Percentiles rank a stretch among this genome's conserved stretches.
These are phyloP conservation scores for Dysmachus trigonus DNA, from an alignment of 2,888 invertebrate species.

Conservation along the genomic window DNA sequence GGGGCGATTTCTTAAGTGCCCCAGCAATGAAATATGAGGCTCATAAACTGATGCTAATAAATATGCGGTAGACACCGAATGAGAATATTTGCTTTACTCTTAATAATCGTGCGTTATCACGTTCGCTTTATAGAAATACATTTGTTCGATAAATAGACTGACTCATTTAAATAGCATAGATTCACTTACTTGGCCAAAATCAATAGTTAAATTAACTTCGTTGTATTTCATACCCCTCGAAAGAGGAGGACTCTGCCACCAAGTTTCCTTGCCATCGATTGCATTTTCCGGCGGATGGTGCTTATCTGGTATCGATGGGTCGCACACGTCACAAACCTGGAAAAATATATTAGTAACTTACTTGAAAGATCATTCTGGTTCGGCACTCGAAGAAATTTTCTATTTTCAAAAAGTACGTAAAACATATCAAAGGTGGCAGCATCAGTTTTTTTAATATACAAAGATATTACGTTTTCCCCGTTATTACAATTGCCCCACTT, in stretches of 20 bases:
- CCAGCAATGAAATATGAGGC: not conserved
- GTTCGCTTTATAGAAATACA: not conserved
- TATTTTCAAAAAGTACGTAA: too few relatives aligned
- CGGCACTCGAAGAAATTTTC: too few relatives aligned
- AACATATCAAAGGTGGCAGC: too few relatives aligned
- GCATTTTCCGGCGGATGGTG: conserved; percentile 91
- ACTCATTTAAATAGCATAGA: not conserved
- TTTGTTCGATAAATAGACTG: not conserved
- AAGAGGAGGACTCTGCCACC: conserved; percentile 99
- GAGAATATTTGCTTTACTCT: not conserved
- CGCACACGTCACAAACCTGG: conserved; percentile 94
- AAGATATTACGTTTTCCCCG: too few relatives aligned
- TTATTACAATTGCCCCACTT: too few relatives aligned
- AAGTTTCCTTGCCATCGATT: conserved; percentile 94
- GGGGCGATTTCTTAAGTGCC: not conserved
- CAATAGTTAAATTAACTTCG: conserved; percentile 95
- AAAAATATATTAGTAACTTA: conserved; percentile 49
- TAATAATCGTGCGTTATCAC: not conserved
- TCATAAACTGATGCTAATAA: not conserved
- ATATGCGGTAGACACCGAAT: not conserved
- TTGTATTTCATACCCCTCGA: conserved; percentile 97
- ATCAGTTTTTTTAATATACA: too few relatives aligned
- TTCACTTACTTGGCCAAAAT: conserved; percentile 89
- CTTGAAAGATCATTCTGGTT: too few relatives aligned
- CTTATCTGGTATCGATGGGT: conserved; percentile 76